A percentile compares a stretch with the other conserved stretches of the same genome.
phyloP scores from a whole-genome alignment of 2,113 vertebrate species.

The Notarius lentiginosus region DNA sequence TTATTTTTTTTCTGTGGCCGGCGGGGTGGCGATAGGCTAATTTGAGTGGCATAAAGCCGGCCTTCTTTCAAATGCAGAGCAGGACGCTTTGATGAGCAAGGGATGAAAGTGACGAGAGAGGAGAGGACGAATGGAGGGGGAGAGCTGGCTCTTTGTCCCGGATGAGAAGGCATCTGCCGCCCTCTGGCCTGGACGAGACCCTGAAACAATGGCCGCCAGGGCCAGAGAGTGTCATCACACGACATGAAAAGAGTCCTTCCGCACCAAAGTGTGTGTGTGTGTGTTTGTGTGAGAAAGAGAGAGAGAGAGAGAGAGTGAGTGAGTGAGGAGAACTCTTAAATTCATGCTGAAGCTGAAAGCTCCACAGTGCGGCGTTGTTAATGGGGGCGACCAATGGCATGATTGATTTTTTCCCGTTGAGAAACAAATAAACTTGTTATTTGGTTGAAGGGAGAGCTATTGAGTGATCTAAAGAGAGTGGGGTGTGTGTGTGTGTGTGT shows the following conservation, averaged over 20 bases:
- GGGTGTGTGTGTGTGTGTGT: slow-evolving; percentile 16
- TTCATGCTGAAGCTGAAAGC: slow-evolving; percentile 16
- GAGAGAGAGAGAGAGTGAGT: background rate
- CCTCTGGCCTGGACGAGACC: slow-evolving; percentile 65
- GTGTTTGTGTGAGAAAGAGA: background rate
- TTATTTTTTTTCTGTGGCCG: slow-evolving; percentile 56
- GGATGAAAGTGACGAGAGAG: slow-evolving; percentile 71
- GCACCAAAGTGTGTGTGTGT: slow-evolving; percentile 1
- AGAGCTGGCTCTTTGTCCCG: slow-evolving; percentile 76
- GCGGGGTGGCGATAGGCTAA: slow-evolving; percentile 71
- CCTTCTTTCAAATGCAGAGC: slow-evolving; percentile 79
- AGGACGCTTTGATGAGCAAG: slow-evolving; percentile 73
- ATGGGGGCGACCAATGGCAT: slow-evolving; percentile 2
- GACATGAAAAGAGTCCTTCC: slow-evolving; percentile 48
- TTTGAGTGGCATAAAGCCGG: slow-evolving; percentile 69
- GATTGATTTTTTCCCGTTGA: slow-evolving; percentile 64
- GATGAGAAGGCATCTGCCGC: slow-evolving; percentile 87
- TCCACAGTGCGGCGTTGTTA: background rate
- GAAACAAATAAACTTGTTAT: slow-evolving; percentile 69
- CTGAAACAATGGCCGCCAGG: slow-evolving; percentile 70
- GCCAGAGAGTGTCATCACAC: slow-evolving; percentile 72
- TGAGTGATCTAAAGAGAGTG: slow-evolving; percentile 20
- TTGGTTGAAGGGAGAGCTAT: slow-evolving; percentile 59
- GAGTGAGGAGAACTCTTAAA: slow-evolving; percentile 1
- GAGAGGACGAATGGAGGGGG: slow-evolving; percentile 55